phyloP scores from a whole-genome alignment of 2,797 vertebrate species.

The Bufotes viridis region DNA sequence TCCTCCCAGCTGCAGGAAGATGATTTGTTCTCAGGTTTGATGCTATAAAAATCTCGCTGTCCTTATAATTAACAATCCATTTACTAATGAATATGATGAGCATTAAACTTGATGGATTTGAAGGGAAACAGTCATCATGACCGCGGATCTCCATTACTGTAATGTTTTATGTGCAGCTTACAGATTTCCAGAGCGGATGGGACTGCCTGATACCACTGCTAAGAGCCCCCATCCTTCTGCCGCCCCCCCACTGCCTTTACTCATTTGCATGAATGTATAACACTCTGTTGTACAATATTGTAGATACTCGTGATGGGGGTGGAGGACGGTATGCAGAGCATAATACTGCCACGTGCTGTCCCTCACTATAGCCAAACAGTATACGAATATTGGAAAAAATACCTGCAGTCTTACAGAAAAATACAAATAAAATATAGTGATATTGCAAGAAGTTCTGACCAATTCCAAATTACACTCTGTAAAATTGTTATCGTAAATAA shows the following conservation, averaged over 20 bases:
- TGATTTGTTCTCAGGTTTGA: background rate
- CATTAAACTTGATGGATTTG: background rate
- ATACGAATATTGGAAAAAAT: too few species aligned
- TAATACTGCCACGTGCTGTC: too few species aligned
- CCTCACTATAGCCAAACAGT: too few species aligned
- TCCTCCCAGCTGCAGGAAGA: background rate
- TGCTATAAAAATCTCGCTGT: background rate
- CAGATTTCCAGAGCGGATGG: background rate
- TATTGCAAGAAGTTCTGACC: too few species aligned
- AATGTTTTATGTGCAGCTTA: background rate
- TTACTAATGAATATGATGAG: background rate
- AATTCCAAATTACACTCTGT: too few species aligned
- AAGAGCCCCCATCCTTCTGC: background rate
- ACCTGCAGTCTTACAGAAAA: too few species aligned
- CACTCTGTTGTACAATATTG: background rate
- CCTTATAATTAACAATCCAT: constrained; percentile 11
- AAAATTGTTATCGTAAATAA: too few species aligned
- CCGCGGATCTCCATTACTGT: background rate
- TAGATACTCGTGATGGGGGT: background rate
- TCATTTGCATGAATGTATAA: background rate
- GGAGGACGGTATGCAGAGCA: too few species aligned
- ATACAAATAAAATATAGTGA: too few species aligned
- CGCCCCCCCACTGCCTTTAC: background rate
- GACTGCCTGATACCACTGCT: background rate
- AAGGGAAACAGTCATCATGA: background rate